Conservation (phyloP, 37 sponge, comb jelly and placozoan species). For the Halichondria panicea region DNA sequence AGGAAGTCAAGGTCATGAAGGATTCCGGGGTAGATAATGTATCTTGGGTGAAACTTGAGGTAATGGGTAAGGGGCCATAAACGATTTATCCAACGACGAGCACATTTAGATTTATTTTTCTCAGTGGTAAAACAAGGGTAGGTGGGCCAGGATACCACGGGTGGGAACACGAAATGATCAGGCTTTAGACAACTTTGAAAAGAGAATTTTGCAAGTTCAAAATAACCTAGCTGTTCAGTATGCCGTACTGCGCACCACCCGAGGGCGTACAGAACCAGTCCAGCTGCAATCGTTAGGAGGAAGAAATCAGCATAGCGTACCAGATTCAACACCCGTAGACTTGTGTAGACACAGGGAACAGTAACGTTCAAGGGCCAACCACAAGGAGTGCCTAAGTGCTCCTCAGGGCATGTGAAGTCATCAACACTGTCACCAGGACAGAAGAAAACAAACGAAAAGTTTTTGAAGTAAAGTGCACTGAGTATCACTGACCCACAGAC, state of each 20-base stretch:
- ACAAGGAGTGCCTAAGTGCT: neutral
- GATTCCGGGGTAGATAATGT: conserved; percentile 22
- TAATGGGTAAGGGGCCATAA: too few relatives aligned
- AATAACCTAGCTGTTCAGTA: conserved; percentile 20
- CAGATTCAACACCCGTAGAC: conserved; percentile 3
- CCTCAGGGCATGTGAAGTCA: neutral
- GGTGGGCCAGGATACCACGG: neutral
- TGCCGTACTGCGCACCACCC: conserved; percentile 26
- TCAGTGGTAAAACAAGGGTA: neutral
- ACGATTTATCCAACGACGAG: too few relatives aligned
- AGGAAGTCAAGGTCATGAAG: conserved; percentile 40
- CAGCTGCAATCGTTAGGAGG: neutral
- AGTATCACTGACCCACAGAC: conserved; percentile 6
- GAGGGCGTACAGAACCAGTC: conserved; percentile 3
- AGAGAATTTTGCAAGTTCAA: neutral
- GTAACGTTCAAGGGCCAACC: conserved; percentile 9
- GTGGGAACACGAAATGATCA: conserved; percentile 13
- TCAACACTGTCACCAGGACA: too few relatives aligned
- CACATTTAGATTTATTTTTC: too few relatives aligned
- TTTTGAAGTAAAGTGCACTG: conserved; percentile 13
- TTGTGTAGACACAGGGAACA: conserved; percentile 16
- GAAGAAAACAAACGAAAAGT: conserved; percentile 10
- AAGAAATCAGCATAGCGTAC: conserved; percentile 20
- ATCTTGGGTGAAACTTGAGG: neutral
- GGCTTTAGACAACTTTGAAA: too few relatives aligned